Evolutionary conservation across 2,888 invertebrate genomes (phyloP).

Genomic region (Carcina quercana): DNA sequence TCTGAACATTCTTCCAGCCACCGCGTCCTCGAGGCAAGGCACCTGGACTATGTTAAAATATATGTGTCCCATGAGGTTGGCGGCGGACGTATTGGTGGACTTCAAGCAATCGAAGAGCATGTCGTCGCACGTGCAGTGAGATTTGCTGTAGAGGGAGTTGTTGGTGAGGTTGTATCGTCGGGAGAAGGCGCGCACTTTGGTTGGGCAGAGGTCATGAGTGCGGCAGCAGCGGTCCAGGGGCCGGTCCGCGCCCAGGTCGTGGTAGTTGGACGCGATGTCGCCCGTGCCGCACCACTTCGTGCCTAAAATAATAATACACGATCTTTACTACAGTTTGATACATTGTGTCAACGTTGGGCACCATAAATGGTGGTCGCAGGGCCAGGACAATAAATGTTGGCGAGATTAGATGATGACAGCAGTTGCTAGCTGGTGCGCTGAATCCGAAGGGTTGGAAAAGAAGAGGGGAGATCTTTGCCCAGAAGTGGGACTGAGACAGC

Average conservation of each 20-base stretch:
- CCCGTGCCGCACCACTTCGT: conserved; percentile 96
- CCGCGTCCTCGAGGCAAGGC: conserved; percentile 78
- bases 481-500: no score
- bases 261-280: conserved; percentile 88
- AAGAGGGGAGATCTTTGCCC: no score
- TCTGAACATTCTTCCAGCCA: conserved; percentile 56
- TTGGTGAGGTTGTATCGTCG: conserved; percentile 88
- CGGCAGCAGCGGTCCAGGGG: conserved; percentile 90
- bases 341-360: no score
- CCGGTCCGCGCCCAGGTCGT: conserved; percentile 85
- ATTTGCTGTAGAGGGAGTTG: conserved; percentile 88
- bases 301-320: no score
- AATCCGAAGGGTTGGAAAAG: no score
- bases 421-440: no score
- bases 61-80: conserved; percentile 86
- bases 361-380: no score
- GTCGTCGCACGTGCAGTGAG: conserved; percentile 92
- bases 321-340: no score
- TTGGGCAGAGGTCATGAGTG: conserved; percentile 92
- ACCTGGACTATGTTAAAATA: conserved; percentile 90
- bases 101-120: conserved; percentile 88
- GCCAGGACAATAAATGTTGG: no score
- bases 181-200: conserved; percentile 81
- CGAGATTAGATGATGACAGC: no score
- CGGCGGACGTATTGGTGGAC: conserved; percentile 80